Base-by-base conservation (phyloP, 1,140 invertebrate species). In the Hyphantria cunea region DNA sequence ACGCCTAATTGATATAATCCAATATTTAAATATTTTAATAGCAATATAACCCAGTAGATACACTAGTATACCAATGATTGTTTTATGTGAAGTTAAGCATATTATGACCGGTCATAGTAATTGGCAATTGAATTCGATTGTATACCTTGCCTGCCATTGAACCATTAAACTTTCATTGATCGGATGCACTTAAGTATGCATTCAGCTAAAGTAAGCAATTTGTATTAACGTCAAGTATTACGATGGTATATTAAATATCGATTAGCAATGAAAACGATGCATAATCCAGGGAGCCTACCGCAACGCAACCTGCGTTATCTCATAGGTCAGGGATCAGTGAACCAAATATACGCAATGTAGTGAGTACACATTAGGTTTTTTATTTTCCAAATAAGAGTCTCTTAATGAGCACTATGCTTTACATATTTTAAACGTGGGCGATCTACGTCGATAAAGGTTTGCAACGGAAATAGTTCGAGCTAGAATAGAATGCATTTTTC, bases 281-380 rank as follows among this genome's bases (percentile, higher is more conserved):
- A 66, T 58, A 56, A 59, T 61, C 34, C 51, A 45, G n/a, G 0
- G 34, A 54, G 66, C 63, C 66, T 72, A 64, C 66, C 70, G 51
- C 70, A 72, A 72, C 54, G 32, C 41, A 39, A 45, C 11, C 60
- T 51, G 42, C 56, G 42, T 72, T 72, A 66, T 66, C 66, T 50
- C 48, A 33, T 56, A 64, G 69, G 61, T 68, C 65, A 62, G 47
- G 42, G 56, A 53, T 64, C 59, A 48, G 33, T 48, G 54, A 48
- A 61, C 67, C 54, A 53, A 65, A 56, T 64, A n/a, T n/a, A n/a
- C n/a, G n/a, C n/a, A 61, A 45, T 49, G 51, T 54, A 53, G 17
- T 47, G 7, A n/a, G 13, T 48, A 45, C 41, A 15, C 25, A 31
- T 14, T 64, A 47, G 42, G 32, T 49, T 42, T 42, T 55, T 49